phyloP scores from a whole-genome alignment of 2,113 vertebrate species.

The Indri indri region DNA sequence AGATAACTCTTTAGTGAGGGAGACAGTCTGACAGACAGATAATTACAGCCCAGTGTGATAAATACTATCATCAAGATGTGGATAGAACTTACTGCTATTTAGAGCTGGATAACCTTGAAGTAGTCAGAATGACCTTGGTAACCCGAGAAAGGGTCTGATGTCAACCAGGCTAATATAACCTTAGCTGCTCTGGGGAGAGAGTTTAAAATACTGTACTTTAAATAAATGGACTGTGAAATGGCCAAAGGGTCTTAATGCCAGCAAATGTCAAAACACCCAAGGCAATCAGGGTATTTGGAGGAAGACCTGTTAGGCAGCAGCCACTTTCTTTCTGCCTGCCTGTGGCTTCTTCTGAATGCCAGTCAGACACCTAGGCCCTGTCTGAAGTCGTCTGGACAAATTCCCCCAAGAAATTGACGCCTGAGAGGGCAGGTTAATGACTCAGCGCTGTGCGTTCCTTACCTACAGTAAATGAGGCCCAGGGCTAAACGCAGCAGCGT shows the following conservation, averaged over 20 bases:
- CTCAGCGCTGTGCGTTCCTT: not conserved
- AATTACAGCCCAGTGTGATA: not conserved
- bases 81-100: constrained; percentile 2
- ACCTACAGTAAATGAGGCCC: not conserved
- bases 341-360: not conserved
- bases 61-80: not conserved
- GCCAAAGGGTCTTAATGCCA: constrained; percentile 7
- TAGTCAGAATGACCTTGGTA: constrained; percentile 36
- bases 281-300: not conserved
- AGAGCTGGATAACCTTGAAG: not conserved
- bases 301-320: not conserved
- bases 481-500: not conserved
- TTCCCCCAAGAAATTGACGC: not conserved
- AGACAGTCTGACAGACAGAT: not conserved
- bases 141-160: constrained; percentile 15
- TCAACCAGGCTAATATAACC: constrained; percentile 31
- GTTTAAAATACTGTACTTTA: constrained; percentile 45
- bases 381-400: not conserved
- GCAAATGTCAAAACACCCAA: constrained; percentile 54
- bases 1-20: not conserved
- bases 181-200: constrained; percentile 6
- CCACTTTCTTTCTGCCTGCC: not conserved
- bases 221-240: constrained; percentile 46
- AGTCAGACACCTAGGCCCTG: not conserved
- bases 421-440: not conserved